A percentile compares a stretch with the other conserved stretches of the same genome.
Evolutionary conservation across 2,113 vertebrate species (phyloP).

Genomic region (Struthidea cinerea): DNA sequence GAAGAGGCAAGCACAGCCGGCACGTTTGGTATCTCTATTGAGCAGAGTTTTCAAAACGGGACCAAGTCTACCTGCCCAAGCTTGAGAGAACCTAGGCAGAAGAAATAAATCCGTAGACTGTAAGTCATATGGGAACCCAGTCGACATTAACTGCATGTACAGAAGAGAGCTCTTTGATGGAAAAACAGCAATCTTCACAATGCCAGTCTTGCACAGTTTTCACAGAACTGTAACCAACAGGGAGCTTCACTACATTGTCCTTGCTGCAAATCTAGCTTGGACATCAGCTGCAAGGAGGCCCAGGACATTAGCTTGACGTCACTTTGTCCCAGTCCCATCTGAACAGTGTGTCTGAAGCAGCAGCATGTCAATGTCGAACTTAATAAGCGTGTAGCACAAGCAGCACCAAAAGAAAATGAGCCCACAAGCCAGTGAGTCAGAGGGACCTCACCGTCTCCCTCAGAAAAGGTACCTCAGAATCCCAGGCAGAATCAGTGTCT

Average conservation of each 20-base stretch:
- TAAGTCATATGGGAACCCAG: not conserved
- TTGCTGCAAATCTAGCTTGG: not conserved
- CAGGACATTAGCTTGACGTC: not conserved
- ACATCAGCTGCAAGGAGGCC: not conserved
- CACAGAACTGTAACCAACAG: not conserved
- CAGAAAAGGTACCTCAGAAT: not conserved
- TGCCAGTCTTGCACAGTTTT: not conserved
- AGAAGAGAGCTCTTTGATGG: not conserved
- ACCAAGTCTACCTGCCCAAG: no score
- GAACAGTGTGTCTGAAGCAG: not conserved
- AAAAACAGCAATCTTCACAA: not conserved
- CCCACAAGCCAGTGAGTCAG: not conserved
- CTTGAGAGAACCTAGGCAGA: not conserved
- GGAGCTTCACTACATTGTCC: not conserved
- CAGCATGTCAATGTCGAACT: not conserved
- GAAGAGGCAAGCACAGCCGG: not conserved
- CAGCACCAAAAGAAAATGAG: not conserved
- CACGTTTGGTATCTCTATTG: fast-evolving
- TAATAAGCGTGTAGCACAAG: not conserved
- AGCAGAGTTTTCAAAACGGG: not conserved
- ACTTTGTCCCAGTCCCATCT: not conserved
- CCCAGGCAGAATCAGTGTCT: not conserved
- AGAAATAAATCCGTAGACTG: not conserved
- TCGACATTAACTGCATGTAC: not conserved
- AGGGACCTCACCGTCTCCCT: not conserved